Evolutionary conservation across 2,113 vertebrate species (phyloP), one percentile per base, ranked within the genome.

Genomic region (Menura novaehollandiae): DNA sequence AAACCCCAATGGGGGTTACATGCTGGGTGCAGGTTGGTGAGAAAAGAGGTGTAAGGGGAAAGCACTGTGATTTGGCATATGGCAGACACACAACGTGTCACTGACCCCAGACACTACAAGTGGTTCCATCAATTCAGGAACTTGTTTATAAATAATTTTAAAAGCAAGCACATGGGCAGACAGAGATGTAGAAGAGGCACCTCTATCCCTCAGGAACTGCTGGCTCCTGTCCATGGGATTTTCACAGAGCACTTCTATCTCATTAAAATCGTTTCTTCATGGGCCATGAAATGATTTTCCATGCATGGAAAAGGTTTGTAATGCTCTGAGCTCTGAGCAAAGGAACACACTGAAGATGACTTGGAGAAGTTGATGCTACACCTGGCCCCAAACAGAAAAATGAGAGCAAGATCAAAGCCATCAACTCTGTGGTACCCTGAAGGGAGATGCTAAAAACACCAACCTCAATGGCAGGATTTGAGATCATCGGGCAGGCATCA

Each of bases 191-290:
- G 46, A 93, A 77, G 60, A 91, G 44, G 35, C 18, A 74, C 44
- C 35, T 55, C 60, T 73, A 4, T 66, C 81, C 82, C 89, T 85
- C 24, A 1, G 82, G 80, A 88, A 56, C 64, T 84, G 58, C 69
- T 97, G 93, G 90, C 73, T 88, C 41, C 30, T 67, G 2, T 82
- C 83, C 83, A 91, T 22, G 83, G 73, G 69, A 73, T 88, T 96
- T 97, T 91, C 93, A 90, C 63, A 88, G 71, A 93, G 19, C 35
- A 69, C 89, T 97, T 93, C 92, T 74, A 83, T 85, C 91, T 94
- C 71, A 91, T 91, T 93, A 93, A 85, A 92, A 93, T 89, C 4
- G 2, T 37, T 94, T 94, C 84, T 92, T 82, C 80, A 53, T 82
- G 69, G 95, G 80, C 92, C 69, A 72, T 85, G 41, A 88, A 93